Conservation (phyloP, 2,797 vertebrate species). For the Pseudotriccus pelzelni region DNA sequence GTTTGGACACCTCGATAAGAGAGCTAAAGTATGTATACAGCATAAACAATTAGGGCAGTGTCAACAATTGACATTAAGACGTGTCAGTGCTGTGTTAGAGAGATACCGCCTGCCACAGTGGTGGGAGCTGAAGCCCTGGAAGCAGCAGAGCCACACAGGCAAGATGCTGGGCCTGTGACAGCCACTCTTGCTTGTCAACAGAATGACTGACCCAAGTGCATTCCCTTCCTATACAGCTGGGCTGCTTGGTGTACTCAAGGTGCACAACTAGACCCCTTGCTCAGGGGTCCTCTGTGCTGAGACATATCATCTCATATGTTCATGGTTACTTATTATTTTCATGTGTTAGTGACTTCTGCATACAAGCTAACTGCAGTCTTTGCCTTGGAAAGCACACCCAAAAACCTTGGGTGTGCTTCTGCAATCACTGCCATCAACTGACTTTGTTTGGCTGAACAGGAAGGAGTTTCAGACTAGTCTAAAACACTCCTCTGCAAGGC, state of each 20-base stretch:
- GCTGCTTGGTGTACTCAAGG: not conserved
- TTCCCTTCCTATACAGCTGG: accelerated
- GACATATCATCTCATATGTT: not conserved
- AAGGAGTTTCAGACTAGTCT: not conserved
- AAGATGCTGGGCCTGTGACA: not conserved
- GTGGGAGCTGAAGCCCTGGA: not conserved
- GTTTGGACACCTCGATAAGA: not conserved
- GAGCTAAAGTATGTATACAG: not conserved
- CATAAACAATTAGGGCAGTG: not conserved
- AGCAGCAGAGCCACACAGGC: not conserved
- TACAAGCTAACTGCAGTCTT: not conserved
- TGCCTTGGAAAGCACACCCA: not conserved
- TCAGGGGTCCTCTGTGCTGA: not conserved
- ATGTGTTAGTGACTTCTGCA: not conserved
- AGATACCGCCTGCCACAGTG: accelerated
- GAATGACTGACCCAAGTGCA: not conserved
- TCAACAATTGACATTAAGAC: not conserved
- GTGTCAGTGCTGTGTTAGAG: accelerated
- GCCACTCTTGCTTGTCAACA: not conserved
- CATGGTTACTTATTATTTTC: not conserved
- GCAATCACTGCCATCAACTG: not conserved
- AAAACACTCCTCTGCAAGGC: not conserved
- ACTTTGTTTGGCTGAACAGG: not conserved
- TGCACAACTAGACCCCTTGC: not conserved
- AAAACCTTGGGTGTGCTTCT: not conserved